Evolutionary conservation across 2,113 vertebrate genomes (phyloP), one percentile per base, ranked within the genome.

Genomic region (Anseranas semipalmata): DNA sequence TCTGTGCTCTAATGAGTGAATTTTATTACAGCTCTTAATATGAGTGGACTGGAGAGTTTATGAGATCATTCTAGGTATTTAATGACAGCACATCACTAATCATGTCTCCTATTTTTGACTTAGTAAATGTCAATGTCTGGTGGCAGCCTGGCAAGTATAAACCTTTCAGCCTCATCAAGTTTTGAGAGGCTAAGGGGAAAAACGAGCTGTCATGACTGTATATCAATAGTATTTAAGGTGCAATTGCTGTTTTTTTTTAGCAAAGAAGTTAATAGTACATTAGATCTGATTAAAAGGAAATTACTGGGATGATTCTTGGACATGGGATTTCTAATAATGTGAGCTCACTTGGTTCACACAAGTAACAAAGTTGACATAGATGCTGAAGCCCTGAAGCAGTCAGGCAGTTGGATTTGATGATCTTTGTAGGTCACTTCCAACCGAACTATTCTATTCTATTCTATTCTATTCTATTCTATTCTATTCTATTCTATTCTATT

Each of bases 21-120:
- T 88, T 93, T 96, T 93, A 90, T 94, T 95, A 75, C 43, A 70
- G 39, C 59, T 90, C 63, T 77, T 90, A 88, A 71, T 87, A 93
- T 52, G 32, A 24, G 55, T 81, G 59, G 58, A 71, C 33, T 89
- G 19, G 24, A 70, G 48, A 39, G 28, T 86, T 93, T 91, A 93
- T 82, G 75, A 89, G 62, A 67, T 93, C 35, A 46, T 86, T 95
- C 28, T 56, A 72, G 48, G 18, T 73, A 63, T n/a, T 70, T 93
- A 87, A 88, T 76, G 67, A 80, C 63, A 90, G 75, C 3, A 1
- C 2, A 8, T 58, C 48, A 32, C 28, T 76, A 87, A 90, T 77
- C 68, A 52, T 10, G 10, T 83, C 30, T 12, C 48, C 50, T 93
- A 58, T 71, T 91, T 82, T 93, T 67, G 32, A 65, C 53, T 92